These are phyloP conservation scores for Apotomis turbidana DNA, from an alignment of 2,888 invertebrate genomes.

Conservation along the genomic window DNA sequence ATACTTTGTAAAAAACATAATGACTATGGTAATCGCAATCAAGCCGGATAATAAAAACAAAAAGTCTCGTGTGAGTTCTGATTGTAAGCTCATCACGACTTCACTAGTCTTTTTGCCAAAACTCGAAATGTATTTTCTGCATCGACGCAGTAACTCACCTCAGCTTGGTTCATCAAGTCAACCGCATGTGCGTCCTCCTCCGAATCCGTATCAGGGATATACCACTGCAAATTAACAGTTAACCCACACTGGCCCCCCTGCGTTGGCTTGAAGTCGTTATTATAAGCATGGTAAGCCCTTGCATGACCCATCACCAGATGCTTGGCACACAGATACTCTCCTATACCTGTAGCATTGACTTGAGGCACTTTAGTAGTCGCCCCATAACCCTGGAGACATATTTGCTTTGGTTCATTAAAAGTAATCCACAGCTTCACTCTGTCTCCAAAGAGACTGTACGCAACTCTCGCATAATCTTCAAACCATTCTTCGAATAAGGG, in stretches of 20 bases:
- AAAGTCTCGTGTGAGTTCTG: too few relatives aligned
- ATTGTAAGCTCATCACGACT: neutral
- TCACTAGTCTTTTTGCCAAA: too few relatives aligned
- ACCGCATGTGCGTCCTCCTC: conserved; percentile 56
- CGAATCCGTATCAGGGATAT: conserved; percentile 50
- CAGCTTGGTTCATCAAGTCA: conserved; percentile 51
- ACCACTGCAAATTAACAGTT: conserved; percentile 52
- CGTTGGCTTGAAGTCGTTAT: conserved; percentile 62
- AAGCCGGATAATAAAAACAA: too few relatives aligned
- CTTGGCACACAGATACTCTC: conserved; percentile 80
- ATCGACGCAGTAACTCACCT: conserved; percentile 45
- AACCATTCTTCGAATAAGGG: conserved; percentile 74
- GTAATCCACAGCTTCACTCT: conserved; percentile 71
- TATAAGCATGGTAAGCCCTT: conserved; percentile 77
- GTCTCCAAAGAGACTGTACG: conserved; percentile 67
- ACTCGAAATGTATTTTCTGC: too few relatives aligned
- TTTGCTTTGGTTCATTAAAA: conserved; percentile 71
- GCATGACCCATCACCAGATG: conserved; percentile 83
- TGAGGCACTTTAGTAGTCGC: conserved; percentile 54
- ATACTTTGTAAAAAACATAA: too few relatives aligned
- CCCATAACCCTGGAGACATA: conserved; percentile 43
- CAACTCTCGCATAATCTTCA: conserved; percentile 74
- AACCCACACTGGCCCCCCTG: conserved; percentile 56
- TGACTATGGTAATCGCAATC: too few relatives aligned
- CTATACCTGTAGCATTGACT: conserved; percentile 63